Percentiles rank a stretch among this genome's conserved stretches.
Evolutionary conservation across 2,888 invertebrate species (phyloP).

Genomic region (Sympetrum striolatum): DNA sequence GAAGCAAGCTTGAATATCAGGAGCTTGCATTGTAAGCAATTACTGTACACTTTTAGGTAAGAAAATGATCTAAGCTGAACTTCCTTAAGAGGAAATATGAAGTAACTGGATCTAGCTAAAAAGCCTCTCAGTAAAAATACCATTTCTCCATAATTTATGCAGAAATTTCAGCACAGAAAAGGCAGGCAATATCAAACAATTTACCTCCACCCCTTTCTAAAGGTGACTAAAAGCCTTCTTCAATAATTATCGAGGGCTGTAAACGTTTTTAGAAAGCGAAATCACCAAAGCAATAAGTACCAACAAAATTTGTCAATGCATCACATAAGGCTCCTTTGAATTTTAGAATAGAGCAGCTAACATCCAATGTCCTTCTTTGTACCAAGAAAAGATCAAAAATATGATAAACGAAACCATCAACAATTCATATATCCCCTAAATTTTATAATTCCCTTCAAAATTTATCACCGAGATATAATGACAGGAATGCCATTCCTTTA

Average conservation of each 20-base stretch:
- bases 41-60: not conserved
- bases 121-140: conserved; percentile 29
- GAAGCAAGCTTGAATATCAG: conserved; percentile 25
- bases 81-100: not conserved
- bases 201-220: not conserved
- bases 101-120: not conserved
- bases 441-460: not conserved
- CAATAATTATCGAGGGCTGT: not conserved
- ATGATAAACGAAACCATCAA: not conserved
- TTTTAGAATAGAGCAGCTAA: not conserved
- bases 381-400: conserved; percentile 6
- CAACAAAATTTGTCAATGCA: not conserved
- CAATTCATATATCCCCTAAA: not conserved
- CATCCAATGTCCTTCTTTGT: not conserved
- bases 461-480: not conserved
- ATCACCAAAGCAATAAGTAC: not conserved
- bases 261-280: not conserved
- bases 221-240: not conserved
- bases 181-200: conserved; percentile 35
- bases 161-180: conserved; percentile 12
- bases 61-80: conserved; percentile 9
- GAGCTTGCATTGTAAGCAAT: conserved; percentile 12
- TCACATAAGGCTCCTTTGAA: not conserved
- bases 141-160: not conserved
- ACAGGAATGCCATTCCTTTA: not conserved